Evolutionary conservation across 2,797 vertebrate species (phyloP), one percentile per base, ranked within the genome.

Genomic region (Columba guinea): DNA sequence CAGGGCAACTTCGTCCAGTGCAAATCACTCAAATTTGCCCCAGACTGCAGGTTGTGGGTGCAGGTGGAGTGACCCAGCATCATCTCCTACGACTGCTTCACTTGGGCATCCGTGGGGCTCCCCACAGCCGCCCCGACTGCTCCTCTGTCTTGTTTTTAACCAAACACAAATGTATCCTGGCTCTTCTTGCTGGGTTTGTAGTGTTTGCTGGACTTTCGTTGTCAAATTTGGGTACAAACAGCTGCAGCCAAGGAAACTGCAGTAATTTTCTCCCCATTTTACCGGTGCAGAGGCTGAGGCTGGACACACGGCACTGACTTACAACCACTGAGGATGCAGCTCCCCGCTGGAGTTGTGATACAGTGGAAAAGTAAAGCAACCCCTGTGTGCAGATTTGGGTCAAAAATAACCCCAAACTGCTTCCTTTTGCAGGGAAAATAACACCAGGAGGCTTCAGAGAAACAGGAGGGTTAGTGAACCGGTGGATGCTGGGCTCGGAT

Each of bases 281-380:
- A 35, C 65, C 75, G 35, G 7, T 15, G 62, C 68, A 80, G 27
- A 70, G 52, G 49, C 18, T 1, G 37, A 81, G 73, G 34, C 28
- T 1, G 11, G 56, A 24, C 2, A 5, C 63, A 8, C 0, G 0
- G 62, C 44, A 26, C 26, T 9, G 69, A 9, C 4, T 32, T 2
- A 11, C 5, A 60, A 1, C 9, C n/a, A 6, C 58, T 11, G 60
- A 74, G 69, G 64, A 32, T 32, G 21, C 44, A 81, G 34, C 32
- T 89, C 60, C 34, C 0, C 0, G 1, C 48, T 34, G 70, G 83
- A 92, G 65, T 56, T 56, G 81, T 13, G 2, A 51, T 34, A 34
- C 0, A 0, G 13, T 63, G 58, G 41, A 64, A 76, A 91, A 92
- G 46, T 7, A 7, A 39, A 56, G 39, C 55, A 44, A 9, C 7